phyloP scores from a whole-genome alignment of 1,140 invertebrate genomes.

The Drosophila aff. region DNA sequence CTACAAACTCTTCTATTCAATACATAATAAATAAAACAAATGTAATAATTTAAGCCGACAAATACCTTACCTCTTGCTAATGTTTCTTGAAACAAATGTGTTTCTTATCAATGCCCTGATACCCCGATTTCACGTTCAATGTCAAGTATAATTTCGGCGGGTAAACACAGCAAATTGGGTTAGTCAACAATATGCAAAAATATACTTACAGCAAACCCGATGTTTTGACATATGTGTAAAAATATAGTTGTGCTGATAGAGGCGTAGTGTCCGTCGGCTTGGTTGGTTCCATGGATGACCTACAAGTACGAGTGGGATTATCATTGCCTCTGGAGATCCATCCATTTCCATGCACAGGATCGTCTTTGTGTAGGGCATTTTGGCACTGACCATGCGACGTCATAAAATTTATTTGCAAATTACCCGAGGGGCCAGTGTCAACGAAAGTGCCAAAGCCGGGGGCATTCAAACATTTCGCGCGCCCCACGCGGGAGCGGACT shows the following conservation, averaged over 20 bases:
- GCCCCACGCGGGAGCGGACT: conserved; percentile 31
- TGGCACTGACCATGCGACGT: conserved; percentile 28
- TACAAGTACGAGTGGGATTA: not conserved
- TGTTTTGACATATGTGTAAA: conserved; percentile 21
- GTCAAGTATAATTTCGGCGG: conserved; percentile 72
- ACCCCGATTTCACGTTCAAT: conserved; percentile 58
- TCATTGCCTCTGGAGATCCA: not conserved
- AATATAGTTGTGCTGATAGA: conserved; percentile 24
- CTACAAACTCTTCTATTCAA: not conserved
- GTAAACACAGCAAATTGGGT: conserved; percentile 61
- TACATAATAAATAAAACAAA: not conserved
- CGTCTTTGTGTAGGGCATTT: conserved; percentile 21
- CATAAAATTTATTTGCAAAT: conserved; percentile 51
- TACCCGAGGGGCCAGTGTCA: conserved; percentile 30
- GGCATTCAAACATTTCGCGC: conserved; percentile 48
- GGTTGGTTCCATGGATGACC: conserved; percentile 6
- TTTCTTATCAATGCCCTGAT: conserved; percentile 22
- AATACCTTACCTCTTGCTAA: not conserved
- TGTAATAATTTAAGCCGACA: no score
- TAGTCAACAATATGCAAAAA: conserved; percentile 70
- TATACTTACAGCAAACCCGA: conserved; percentile 27
- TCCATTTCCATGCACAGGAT: not conserved
- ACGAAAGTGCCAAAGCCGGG: conserved; percentile 43
- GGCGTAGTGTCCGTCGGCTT: not conserved
- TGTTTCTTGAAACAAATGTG: not conserved